Evolutionary conservation across 53 echinoderm and acorn worm species (phyloP).

Genomic region (Arbacia lixula): DNA sequence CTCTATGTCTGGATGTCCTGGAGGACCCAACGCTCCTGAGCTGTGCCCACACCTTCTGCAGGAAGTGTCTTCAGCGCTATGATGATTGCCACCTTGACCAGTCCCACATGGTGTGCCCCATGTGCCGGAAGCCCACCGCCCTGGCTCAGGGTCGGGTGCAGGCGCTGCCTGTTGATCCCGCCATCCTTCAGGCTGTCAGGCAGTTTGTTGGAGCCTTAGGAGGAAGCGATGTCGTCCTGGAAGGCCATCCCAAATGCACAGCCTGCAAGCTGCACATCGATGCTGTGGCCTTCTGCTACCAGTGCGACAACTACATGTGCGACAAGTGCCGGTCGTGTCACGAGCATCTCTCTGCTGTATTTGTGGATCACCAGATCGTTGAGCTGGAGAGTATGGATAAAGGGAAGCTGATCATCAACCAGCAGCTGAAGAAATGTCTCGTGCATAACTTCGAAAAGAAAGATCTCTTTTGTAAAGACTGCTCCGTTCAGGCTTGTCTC

Average conservation of each 20-base stretch:
- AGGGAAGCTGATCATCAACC: background rate
- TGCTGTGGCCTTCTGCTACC: background rate
- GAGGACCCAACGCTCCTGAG: background rate
- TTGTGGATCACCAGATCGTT: background rate
- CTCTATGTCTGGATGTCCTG: background rate
- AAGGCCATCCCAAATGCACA: background rate
- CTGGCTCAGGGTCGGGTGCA: background rate
- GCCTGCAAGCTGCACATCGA: background rate
- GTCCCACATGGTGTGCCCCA: background rate
- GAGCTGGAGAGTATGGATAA: background rate
- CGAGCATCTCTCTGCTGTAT: background rate
- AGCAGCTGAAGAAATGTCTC: background rate
- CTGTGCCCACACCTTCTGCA: constrained; percentile 3
- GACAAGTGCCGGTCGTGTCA: background rate
- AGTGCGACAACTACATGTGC: constrained; percentile 11
- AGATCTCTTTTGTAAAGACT: constrained; percentile 14
- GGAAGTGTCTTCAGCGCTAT: background rate
- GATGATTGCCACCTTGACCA: background rate
- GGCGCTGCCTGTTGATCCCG: background rate
- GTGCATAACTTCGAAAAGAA: background rate
- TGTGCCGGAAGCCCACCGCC: background rate
- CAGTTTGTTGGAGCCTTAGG: background rate
- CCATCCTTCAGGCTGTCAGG: background rate
- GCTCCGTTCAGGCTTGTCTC: background rate
- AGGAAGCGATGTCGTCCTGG: background rate